Evolutionary conservation across 35 echinoderm and acorn worm genomes (phyloP), one percentile per base, ranked within the genome.

Genomic region (Chiridota heheva): DNA sequence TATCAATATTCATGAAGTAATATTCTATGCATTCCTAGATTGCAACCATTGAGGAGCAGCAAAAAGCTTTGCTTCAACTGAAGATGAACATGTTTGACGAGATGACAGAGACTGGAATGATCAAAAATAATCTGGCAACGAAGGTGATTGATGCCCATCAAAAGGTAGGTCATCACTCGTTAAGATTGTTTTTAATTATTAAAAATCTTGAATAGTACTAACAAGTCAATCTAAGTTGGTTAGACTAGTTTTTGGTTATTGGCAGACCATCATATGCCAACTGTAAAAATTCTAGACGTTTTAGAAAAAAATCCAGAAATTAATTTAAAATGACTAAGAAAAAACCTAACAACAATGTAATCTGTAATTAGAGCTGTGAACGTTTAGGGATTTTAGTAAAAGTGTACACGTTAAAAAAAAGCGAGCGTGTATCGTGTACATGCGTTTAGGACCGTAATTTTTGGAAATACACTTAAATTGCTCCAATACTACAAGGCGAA

Each of bases 51-150:
- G 88, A 97, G 61, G 93, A 97, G 64, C 93, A 97, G 63, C 93
- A 97, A 42, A 97, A 91, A 60, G 93, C 86, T 7, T 62, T 97
- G 16, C 62, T 78, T 28, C 83, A 97, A 48, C 65, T 97, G 24
- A 97, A 97, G 68, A 83, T 97, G 72, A 91, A 91, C 58, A 97
- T 97, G 88, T 63, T 97, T 44, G 93, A 97, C 60, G 84, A 97
- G n/a, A 86, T 97, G 88, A 97, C 93, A 38, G 93, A 97, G 40
- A 91, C 77, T 39, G 93, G 88, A n/a, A 60, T 97, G 22, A 84
- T 97, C 32, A 81, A 83, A 42, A 97, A 91, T 55, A 61, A 84
- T 44, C 80, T 91, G 42, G 86, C 83, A 49, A 91, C 81, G 49
- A 97, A 97, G 60, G 78, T 97, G 30, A 91, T 97, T 65, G 93